Percentiles rank a stretch among this genome's conserved stretches.
Evolutionary conservation across 1,140 invertebrate species (phyloP).

Genomic region (Ditylenchus dipsaci): DNA sequence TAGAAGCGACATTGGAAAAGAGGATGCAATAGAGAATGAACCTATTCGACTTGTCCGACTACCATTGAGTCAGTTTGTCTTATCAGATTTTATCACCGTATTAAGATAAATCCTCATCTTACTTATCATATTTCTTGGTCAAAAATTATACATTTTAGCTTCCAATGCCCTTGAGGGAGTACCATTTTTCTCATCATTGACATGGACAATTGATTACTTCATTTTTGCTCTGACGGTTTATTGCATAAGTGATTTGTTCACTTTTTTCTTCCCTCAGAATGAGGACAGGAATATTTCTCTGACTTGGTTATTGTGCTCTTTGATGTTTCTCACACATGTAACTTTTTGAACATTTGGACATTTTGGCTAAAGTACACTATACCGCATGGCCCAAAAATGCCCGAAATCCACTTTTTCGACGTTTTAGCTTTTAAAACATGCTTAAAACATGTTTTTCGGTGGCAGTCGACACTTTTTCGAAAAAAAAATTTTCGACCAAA

Average conservation of each 20-base stretch:
- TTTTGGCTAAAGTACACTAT: too few species aligned
- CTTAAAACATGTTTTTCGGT: too few species aligned
- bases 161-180: constrained; percentile 22
- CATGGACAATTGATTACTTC: constrained; percentile 23
- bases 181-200: constrained; percentile 24
- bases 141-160: too few species aligned
- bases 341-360: background rate
- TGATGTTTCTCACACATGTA: constrained; percentile 28
- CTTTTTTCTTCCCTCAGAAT: constrained; percentile 24
- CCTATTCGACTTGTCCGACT: constrained; percentile 11
- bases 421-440: too few species aligned
- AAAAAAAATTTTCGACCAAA: too few species aligned
- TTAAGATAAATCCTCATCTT: too few species aligned
- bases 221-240: constrained; percentile 25
- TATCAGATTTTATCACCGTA: too few species aligned
- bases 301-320: constrained; percentile 28
- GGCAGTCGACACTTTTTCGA: too few species aligned
- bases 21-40: background rate
- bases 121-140: too few species aligned
- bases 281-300: constrained; percentile 24
- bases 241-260: constrained; percentile 20
- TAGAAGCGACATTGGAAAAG: background rate
- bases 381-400: background rate
- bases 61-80: constrained; percentile 5
- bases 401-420: background rate